Base-by-base conservation (phyloP, 2,888 invertebrate genomes). In the Metalampra italica region DNA sequence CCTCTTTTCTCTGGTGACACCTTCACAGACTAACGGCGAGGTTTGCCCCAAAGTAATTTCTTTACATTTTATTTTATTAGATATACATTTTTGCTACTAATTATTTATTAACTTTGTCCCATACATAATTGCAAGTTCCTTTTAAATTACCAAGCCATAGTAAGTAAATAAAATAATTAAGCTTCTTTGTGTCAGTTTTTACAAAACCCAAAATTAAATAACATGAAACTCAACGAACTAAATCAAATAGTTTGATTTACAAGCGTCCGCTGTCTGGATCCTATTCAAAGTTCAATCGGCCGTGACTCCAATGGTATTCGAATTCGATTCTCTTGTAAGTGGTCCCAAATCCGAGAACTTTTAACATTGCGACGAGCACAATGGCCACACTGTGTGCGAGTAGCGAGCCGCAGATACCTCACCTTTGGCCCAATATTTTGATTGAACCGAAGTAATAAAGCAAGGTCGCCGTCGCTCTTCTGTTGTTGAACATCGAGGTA, bases 351-450 rank as follows among this genome's bases (percentile, higher is more conserved):
- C 75, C 62, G 66, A 77, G 71, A 68, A 69, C 70, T 76, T 76
- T 73, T 70, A 69, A 71, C 72, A 69, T 67, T 65, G 61, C 68
- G 68, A 63, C 62, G 62, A 49, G 59, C 64, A 78, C 75, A 77
- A 76, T 74, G 59, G 66, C 50, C 47, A 47, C 14, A 40, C 43
- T 43, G 7, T 7, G 11, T 7, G 22, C 11, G 32, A 8, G 32
- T 32, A 32, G 32, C 8, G 8, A 36, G 36, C 58, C 66, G 53
- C 52, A 69, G 69, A 76, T 83, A 85, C 22, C 22, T 22, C 2
- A 87, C 83, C 85, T 85, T 45, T 45, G 44, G 55, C 71, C 75
- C 76, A 76, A 81, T 84, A 79, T 81, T 84, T 76, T 78, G 79
- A 83, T 81, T 79, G 77, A 78, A 79, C 68, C 68, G 70, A 73